These are phyloP conservation scores for Tigriopus californicus DNA, from an alignment of 2,888 invertebrate species.

Conservation along the genomic window DNA sequence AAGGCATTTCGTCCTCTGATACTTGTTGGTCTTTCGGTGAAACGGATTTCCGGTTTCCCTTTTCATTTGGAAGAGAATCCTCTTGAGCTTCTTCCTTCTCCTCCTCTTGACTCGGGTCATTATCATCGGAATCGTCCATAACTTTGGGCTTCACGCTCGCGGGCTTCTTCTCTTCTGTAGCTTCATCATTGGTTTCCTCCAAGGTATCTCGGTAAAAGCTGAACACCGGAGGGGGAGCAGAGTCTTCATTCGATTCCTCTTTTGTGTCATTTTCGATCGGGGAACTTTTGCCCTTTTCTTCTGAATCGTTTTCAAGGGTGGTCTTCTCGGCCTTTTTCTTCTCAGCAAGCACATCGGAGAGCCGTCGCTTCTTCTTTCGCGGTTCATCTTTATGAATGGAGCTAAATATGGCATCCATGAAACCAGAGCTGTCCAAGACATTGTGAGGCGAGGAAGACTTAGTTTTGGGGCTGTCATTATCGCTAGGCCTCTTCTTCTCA, in stretches of 20 bases:
- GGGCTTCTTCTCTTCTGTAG: not conserved
- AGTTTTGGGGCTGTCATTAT: not conserved
- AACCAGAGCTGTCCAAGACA: slow-evolving; percentile 28
- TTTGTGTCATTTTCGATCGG: not conserved
- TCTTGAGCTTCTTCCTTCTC: not conserved
- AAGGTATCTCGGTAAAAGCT: slow-evolving; percentile 14
- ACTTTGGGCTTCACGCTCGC: not conserved
- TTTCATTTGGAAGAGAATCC: not conserved
- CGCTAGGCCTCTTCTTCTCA: not conserved
- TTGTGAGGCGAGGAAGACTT: not conserved
- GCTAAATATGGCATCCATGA: slow-evolving; percentile 28
- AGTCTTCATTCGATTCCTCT: not conserved
- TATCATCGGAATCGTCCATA: too few relatives aligned
- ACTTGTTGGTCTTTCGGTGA: not conserved
- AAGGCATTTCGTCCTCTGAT: slow-evolving; percentile 6
- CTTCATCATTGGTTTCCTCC: not conserved
- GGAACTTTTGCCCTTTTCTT: not conserved
- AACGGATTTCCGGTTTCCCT: not conserved
- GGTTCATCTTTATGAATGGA: slow-evolving; percentile 21
- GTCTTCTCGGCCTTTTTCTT: not conserved
- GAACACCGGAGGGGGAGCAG: not conserved
- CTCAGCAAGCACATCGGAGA: slow-evolving; percentile 5
- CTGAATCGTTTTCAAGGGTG: not conserved
- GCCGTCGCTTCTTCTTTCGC: slow-evolving; percentile 23
- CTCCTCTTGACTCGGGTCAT: not conserved